Evolutionary conservation across 2,113 vertebrate genomes (phyloP), one percentile per base, ranked within the genome.

Genomic region (Gobius niger): DNA sequence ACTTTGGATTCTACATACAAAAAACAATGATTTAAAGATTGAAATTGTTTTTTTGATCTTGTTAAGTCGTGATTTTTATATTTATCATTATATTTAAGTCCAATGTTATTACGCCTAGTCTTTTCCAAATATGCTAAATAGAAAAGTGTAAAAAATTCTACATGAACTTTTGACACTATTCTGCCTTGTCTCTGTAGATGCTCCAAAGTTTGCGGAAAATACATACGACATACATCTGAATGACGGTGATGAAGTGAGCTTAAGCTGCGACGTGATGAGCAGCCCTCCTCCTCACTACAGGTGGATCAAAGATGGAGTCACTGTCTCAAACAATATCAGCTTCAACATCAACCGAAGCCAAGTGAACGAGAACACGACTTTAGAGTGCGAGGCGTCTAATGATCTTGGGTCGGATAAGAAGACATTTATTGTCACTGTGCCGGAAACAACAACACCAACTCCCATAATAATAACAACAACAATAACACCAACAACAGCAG

Each of bases 241-340:
- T 2, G 7, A 62, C 46, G 69, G 73, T 7, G 2, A 1, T 0
- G 0, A 63, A 16, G 9, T 73, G 46, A 74, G 12, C 13, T 63
- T 88, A 65, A 34, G 0, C 47, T 86, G 84, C 76, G 70, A 72
- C 0, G 70, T 72, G 41, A 70, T 74, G 16, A 76, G 76, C 5
- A 50, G 18, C 24, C 84, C 84, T 11, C 6, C 44, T 57, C 82
- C 72, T 62, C 0, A 1, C 9, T 61, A 77, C 52, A 2, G 1
- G 0, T 86, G 84, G 84, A 56, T 8, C 12, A 0, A 3, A 10
- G 40, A 80, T 69, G 75, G 63, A 2, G 0, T 3, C 4, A 18
- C 13, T 18, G 1, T 70, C 1, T 0, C 0, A 0, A 47, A 53
- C 10, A n/a, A 9, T 50, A 49, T 16, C 0, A 16, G 7, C 13